Evolutionary conservation across 2,797 vertebrate genomes (phyloP).

Genomic region (Cheracebus regulus): DNA sequence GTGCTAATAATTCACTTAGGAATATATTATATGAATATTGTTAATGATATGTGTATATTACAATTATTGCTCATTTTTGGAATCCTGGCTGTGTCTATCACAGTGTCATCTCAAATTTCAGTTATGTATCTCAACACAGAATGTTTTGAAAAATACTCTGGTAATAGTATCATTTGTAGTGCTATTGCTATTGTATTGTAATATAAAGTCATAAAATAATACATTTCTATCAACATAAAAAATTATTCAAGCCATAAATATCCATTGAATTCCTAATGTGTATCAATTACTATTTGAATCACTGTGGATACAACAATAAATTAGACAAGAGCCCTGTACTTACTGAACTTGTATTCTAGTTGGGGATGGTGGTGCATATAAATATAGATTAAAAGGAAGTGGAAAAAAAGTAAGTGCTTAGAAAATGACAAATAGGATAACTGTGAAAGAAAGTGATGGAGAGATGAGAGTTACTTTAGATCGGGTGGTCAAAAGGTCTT

Average conservation of each 20-base stretch:
- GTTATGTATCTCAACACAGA: not conserved
- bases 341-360: not conserved
- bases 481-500: not conserved
- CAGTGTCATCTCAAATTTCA: slow-evolving; percentile 11
- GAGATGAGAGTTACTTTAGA: not conserved
- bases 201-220: not conserved
- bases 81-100: not conserved
- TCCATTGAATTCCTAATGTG: not conserved
- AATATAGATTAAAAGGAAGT: not conserved
- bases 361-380: not conserved
- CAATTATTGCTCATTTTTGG: not conserved
- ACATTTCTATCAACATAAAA: not conserved
- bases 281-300: not conserved
- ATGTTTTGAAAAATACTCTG: not conserved
- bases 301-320: not conserved
- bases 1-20: not conserved
- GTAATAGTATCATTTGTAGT: not conserved
- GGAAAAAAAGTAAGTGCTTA: not conserved
- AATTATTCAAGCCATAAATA: not conserved
- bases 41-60: not conserved
- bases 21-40: not conserved
- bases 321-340: not conserved
- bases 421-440: not conserved
- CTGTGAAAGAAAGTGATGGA: not conserved
- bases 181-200: not conserved